Evolutionary conservation across 2,888 invertebrate species (phyloP).

Genomic region (Cotesia congregata): DNA sequence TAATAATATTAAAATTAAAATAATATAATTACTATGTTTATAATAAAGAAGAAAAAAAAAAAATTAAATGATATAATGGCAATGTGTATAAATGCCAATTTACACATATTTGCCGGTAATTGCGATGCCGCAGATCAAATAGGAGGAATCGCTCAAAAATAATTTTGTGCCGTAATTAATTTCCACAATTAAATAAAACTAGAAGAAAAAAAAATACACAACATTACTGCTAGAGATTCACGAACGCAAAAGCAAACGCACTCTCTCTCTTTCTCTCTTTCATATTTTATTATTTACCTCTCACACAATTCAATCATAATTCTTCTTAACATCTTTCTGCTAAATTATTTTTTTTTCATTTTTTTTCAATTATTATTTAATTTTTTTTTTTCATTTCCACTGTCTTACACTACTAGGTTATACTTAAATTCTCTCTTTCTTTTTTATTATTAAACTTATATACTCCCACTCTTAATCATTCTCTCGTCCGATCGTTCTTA

Average conservation of each 20-base stretch:
- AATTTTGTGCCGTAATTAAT: not conserved
- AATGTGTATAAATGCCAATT: conserved; percentile 7
- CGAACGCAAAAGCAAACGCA: conserved; percentile 47
- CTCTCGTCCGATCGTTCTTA: conserved; percentile 40
- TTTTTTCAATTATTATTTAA: conserved; percentile 23
- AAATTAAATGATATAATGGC: not conserved
- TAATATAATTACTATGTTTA: not conserved
- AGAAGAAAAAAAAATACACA: conserved; percentile 8
- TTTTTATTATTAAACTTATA: conserved; percentile 43
- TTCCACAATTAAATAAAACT: not conserved
- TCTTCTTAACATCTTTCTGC: conserved; percentile 27
- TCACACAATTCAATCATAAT: conserved; percentile 17
- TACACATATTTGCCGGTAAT: conserved; percentile 21
- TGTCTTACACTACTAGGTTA: conserved; percentile 33
- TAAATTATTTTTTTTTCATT: conserved; percentile 19
- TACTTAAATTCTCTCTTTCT: conserved; percentile 41
- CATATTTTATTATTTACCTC: not conserved
- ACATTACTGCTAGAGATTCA: conserved; percentile 50
- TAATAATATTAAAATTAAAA: not conserved
- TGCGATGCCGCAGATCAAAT: conserved; percentile 38
- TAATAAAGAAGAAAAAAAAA: not conserved
- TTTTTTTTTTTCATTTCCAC: conserved; percentile 11
- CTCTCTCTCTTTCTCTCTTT: not conserved
- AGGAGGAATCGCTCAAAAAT: not conserved
- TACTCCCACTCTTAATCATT: conserved; percentile 34